phyloP scores from a whole-genome alignment of 2,113 vertebrate species.

The Tiliqua scincoides region DNA sequence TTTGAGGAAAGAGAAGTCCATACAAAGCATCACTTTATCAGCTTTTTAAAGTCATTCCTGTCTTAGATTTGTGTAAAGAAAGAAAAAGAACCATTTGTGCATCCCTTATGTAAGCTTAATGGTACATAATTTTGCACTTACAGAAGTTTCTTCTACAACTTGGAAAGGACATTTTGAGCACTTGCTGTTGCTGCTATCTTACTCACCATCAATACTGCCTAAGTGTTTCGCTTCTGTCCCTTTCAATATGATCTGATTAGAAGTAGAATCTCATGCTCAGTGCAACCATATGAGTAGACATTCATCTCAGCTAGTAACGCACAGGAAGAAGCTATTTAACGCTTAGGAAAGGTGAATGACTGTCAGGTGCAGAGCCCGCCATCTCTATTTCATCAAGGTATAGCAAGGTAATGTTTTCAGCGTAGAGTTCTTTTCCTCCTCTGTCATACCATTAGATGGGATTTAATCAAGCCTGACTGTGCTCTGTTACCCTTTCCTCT shows the following conservation, averaged over 20 bases:
- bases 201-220: slow-evolving; percentile 7
- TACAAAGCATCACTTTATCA: slow-evolving; percentile 1
- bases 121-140: neutral
- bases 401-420: neutral
- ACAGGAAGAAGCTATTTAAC: slow-evolving; percentile 13
- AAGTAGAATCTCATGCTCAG: neutral
- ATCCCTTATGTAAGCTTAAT: neutral
- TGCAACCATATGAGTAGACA: neutral
- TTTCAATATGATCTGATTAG: slow-evolving; percentile 27
- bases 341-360: slow-evolving; percentile 15
- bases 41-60: neutral
- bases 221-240: slow-evolving; percentile 20
- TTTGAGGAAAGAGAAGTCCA: neutral
- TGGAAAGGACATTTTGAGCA: neutral
- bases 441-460: neutral
- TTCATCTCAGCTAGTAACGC: slow-evolving; percentile 11
- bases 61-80: neutral
- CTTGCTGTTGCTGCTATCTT: neutral
- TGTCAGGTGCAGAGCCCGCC: neutral
- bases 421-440: neutral
- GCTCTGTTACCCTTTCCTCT: neutral
- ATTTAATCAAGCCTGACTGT: neutral
- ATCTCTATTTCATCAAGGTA: neutral
- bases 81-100: neutral
- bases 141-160: neutral